Base-by-base conservation (phyloP, 2,113 vertebrate species). In the Ctenodactylus gundi region DNA sequence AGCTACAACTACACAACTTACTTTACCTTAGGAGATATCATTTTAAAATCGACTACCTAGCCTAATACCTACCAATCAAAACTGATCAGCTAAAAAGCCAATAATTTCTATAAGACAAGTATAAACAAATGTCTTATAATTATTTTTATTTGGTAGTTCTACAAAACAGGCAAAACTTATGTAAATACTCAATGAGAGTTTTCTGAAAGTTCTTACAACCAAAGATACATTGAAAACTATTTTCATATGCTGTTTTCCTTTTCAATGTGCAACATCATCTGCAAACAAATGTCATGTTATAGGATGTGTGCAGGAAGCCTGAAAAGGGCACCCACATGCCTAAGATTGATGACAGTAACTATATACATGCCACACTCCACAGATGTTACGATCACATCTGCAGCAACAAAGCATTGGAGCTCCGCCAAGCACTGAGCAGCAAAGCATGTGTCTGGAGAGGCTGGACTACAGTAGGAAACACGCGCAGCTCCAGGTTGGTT, bases 331-430 rank as follows among this genome's bases (percentile, higher is more conserved):
- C 7, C 25, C 53, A 53, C 75, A 95, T 93, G 60, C 36, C 20
- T 82, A 90, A 95, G 92, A 94, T 64, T 93, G 87, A 94, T 95
- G 87, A 88, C 18, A 67, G 67, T 53, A 76, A 82, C 84, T n/a
- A 51, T 44, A 85, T 57, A 85, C 4, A 57, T 49, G 62, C 77
- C 76, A 90, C 81, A 85, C 80, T 83, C 82, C 93, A 94, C 90
- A 97, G 95, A 96, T 94, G 94, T 96, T 93, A 90, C 67, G 68
- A 77, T 77, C 91, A 88, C 90, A 90, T 92, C 94, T 95, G 90
- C 67, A 96, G 76, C 65, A 96, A 95, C 92, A 94, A 96, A 97
- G 85, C 81, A 25, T 29, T 96, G 95, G 95, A 91, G 44, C 46
- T 82, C n/a, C 44, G 90, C 94, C 96, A 97, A 90, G 57, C 68